phyloP scores from a whole-genome alignment of 2,797 vertebrate genomes.

The Acanthornis magna region DNA sequence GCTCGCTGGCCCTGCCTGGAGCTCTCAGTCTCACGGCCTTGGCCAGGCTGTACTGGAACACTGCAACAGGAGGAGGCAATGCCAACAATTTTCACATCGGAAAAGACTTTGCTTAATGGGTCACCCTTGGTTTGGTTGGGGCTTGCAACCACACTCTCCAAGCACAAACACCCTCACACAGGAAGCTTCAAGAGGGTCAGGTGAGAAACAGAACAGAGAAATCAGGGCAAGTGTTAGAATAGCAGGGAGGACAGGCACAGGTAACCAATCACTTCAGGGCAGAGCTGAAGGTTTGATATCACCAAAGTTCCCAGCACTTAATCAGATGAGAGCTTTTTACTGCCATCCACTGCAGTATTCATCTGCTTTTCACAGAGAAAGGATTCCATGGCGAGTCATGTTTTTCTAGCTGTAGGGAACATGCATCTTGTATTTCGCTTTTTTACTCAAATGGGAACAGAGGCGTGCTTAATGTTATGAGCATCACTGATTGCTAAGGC shows the following conservation, averaged over 20 bases:
- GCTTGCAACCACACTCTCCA: not conserved
- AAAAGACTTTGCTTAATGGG: not conserved
- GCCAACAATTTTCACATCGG: not conserved
- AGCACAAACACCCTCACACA: not conserved
- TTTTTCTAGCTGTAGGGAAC: not conserved
- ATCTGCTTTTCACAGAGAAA: not conserved
- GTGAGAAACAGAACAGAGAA: not conserved
- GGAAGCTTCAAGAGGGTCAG: not conserved
- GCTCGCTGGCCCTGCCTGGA: rapidly evolving
- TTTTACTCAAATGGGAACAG: not conserved
- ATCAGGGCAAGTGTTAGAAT: rapidly evolving
- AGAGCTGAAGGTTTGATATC: not conserved
- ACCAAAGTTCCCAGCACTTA: not conserved
- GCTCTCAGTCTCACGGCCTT: rapidly evolving
- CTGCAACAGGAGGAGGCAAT: rapidly evolving
- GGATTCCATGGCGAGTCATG: not conserved
- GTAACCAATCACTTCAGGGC: not conserved
- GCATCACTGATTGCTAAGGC: not conserved
- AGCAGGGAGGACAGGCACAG: not conserved
- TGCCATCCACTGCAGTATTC: not conserved
- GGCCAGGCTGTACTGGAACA: not conserved
- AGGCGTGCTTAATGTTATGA: not conserved
- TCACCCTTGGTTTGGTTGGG: not conserved
- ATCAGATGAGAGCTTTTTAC: not conserved
- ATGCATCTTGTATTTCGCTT: not conserved